These are phyloP conservation scores for Melanocharis versteri DNA, from an alignment of 2,113 vertebrate genomes.

Conservation along the genomic window DNA sequence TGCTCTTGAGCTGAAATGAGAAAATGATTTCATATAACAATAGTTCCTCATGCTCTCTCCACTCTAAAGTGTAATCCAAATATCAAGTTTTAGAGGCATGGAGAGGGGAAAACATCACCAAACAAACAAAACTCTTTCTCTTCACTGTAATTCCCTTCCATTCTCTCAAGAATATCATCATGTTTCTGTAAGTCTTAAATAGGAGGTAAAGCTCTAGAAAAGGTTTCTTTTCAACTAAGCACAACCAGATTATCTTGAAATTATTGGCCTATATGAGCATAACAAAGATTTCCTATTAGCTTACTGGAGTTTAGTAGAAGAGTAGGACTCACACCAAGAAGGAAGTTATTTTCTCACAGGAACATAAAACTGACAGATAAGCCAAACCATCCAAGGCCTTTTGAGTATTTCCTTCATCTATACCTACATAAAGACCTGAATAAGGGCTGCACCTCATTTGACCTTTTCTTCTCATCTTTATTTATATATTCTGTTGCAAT, in stretches of 20 bases:
- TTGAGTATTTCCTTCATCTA: background rate
- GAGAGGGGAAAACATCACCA: fast-evolving
- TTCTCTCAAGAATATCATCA: background rate
- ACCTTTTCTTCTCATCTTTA: background rate
- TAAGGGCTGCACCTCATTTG: background rate
- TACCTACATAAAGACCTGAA: background rate
- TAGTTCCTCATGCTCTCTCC: background rate
- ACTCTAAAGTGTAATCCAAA: background rate
- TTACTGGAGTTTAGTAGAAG: background rate
- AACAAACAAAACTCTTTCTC: background rate
- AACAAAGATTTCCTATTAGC: background rate
- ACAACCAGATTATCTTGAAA: background rate
- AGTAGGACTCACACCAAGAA: background rate
- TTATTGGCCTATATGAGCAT: background rate
- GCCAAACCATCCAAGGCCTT: background rate
- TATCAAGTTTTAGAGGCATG: background rate
- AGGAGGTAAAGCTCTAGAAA: background rate
- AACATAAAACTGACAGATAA: background rate
- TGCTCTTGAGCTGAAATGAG: background rate
- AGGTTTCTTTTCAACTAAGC: background rate
- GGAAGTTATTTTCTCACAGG: background rate
- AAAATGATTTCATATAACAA: background rate
- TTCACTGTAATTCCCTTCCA: background rate
- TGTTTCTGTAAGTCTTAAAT: background rate
- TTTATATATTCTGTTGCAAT: background rate